phyloP scores from a whole-genome alignment of 2,113 vertebrate species.

The Limanda limanda region DNA sequence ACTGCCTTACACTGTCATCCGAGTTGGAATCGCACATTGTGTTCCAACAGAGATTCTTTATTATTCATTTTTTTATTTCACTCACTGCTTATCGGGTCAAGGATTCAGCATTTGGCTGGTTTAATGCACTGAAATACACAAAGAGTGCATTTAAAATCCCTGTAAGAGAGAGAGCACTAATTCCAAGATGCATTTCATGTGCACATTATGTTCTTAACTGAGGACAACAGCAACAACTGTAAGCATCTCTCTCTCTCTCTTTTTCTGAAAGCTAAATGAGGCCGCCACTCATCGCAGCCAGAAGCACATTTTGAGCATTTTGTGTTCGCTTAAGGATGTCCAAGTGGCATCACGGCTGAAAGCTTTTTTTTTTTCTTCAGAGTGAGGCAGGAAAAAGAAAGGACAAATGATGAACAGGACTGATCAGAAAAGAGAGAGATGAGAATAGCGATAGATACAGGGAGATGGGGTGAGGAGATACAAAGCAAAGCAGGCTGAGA shows the following conservation, averaged over 20 bases:
- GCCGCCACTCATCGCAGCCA: neutral
- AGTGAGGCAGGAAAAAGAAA: neutral
- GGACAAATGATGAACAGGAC: neutral
- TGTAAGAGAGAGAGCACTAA: slow-evolving; percentile 9
- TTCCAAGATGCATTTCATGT: slow-evolving; percentile 7
- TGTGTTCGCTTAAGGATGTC: no score
- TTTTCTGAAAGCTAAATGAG: neutral
- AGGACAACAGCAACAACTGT: slow-evolving; percentile 18
- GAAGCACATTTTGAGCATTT: neutral
- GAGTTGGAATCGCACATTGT: neutral
- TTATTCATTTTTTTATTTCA: neutral
- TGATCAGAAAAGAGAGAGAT: neutral
- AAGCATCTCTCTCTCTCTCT: no score
- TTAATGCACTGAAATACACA: neutral
- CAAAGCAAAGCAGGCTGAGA: neutral
- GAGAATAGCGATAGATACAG: neutral
- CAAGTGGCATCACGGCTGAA: neutral
- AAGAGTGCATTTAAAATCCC: slow-evolving; percentile 9
- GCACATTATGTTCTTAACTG: slow-evolving; percentile 17
- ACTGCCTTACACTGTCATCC: neutral
- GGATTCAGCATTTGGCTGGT: neutral
- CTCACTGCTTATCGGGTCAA: neutral
- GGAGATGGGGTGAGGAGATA: slow-evolving; percentile 23
- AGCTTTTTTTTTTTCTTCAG: neutral
- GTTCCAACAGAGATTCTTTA: neutral